A percentile compares a stretch with the other conserved stretches of the same genome.
Conservation (phyloP, 2,113 vertebrate genomes). For the Nesoenas mayeri region DNA sequence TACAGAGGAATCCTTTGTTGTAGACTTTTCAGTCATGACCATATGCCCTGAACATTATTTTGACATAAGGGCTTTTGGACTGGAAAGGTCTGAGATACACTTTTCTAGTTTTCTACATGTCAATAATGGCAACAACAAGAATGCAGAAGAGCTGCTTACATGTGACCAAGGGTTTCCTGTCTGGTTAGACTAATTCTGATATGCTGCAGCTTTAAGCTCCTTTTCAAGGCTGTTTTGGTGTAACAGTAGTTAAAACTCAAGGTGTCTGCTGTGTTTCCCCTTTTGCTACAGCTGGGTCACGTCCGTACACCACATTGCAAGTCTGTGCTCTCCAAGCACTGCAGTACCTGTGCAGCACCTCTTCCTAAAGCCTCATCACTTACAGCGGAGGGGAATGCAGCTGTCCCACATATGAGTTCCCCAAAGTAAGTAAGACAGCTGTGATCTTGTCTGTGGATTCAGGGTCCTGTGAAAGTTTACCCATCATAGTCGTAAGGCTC, state of each 20-base stretch:
- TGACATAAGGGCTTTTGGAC: background rate
- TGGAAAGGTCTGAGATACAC: background rate
- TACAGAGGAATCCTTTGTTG: background rate
- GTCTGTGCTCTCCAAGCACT: accelerated
- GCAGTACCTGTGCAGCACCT: background rate
- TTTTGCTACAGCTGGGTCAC: background rate
- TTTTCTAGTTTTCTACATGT: background rate
- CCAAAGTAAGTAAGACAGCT: background rate
- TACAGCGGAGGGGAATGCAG: accelerated
- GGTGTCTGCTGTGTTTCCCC: background rate
- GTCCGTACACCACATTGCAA: accelerated
- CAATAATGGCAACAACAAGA: background rate
- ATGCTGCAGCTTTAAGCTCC: background rate
- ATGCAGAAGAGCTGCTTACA: background rate
- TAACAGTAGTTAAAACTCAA: background rate
- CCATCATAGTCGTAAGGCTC: background rate
- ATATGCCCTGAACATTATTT: background rate
- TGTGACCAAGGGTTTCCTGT: background rate
- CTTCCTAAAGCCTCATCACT: background rate
- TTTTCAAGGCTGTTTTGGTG: background rate
- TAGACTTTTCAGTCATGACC: background rate
- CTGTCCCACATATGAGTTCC: background rate
- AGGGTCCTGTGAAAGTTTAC: background rate
- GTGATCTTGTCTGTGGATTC: background rate
- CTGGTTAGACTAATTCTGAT: background rate